These are phyloP conservation scores for Pterocles gutturalis DNA, from an alignment of 2,113 vertebrate species.

Conservation along the genomic window DNA sequence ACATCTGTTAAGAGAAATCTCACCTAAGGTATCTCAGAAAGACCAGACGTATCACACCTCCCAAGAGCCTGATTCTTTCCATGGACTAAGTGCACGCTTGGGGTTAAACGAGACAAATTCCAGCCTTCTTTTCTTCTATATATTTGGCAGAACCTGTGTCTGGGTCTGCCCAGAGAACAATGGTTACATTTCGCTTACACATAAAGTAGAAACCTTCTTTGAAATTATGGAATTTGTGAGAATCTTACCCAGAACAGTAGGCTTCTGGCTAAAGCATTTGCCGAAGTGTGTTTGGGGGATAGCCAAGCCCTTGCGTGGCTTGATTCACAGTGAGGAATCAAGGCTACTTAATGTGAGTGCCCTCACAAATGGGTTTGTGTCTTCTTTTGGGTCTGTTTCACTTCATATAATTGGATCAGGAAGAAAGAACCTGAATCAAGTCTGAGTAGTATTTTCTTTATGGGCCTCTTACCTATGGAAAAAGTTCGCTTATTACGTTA, in stretches of 20 bases:
- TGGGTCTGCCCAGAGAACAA: constrained; percentile 25
- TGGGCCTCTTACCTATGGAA: not conserved
- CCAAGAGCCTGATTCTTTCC: constrained; percentile 29
- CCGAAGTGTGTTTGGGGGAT: not conserved
- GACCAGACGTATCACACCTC: not conserved
- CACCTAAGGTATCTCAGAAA: constrained; percentile 8
- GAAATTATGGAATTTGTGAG: constrained; percentile 61
- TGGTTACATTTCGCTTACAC: not conserved
- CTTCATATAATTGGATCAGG: not conserved
- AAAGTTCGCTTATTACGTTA: not conserved
- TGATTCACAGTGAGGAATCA: not conserved
- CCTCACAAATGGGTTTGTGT: not conserved
- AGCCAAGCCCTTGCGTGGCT: constrained; percentile 18
- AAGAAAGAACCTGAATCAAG: not conserved
- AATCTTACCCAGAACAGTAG: constrained; percentile 46
- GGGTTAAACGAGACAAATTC: constrained; percentile 52
- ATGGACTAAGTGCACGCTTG: not conserved
- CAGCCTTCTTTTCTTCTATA: constrained; percentile 21
- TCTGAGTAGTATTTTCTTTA: not conserved
- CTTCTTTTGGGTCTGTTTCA: not conserved
- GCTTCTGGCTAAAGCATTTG: constrained; percentile 39
- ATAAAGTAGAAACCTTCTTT: constrained; percentile 27
- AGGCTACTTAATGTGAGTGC: constrained; percentile 16
- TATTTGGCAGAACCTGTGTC: constrained; percentile 29
- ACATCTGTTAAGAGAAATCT: constrained; percentile 19